Conservation (phyloP, 2,888 invertebrate genomes). For the Heliconius erato region DNA sequence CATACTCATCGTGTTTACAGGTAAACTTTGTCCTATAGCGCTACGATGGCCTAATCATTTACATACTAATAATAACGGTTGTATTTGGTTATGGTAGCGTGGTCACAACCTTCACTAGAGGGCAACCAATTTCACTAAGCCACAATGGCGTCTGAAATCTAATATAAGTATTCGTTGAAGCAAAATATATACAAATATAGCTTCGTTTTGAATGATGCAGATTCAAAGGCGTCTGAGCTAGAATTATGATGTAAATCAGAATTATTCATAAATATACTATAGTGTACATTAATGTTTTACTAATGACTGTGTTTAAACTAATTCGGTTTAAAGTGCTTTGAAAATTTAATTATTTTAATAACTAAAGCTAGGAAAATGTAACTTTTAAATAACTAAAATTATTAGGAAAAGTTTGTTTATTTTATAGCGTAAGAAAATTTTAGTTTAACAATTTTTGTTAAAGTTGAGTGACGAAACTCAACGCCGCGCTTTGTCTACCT, state of each 20-base stretch:
- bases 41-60: too few relatives aligned
- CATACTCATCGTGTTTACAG: too few relatives aligned
- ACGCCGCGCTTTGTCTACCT: too few relatives aligned
- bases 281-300: slow-evolving; percentile 4
- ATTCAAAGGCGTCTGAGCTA: slow-evolving; percentile 22
- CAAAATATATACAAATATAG: slow-evolving; percentile 15
- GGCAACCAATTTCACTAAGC: too few relatives aligned
- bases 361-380: neutral
- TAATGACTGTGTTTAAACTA: neutral
- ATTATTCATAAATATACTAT: slow-evolving; percentile 12
- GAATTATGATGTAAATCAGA: slow-evolving; percentile 29
- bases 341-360: neutral
- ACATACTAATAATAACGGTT: too few relatives aligned
- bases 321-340: neutral
- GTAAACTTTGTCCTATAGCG: too few relatives aligned
- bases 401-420: neutral
- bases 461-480: too few relatives aligned
- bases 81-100: too few relatives aligned
- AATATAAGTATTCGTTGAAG: neutral
- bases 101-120: too few relatives aligned
- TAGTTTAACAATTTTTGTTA: too few relatives aligned
- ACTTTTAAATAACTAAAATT: neutral
- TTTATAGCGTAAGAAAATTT: neutral
- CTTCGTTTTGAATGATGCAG: slow-evolving; percentile 11
- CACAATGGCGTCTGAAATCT: too few relatives aligned